Conservation (phyloP, 1,140 invertebrate genomes). For the Drosophila nannoptera region DNA sequence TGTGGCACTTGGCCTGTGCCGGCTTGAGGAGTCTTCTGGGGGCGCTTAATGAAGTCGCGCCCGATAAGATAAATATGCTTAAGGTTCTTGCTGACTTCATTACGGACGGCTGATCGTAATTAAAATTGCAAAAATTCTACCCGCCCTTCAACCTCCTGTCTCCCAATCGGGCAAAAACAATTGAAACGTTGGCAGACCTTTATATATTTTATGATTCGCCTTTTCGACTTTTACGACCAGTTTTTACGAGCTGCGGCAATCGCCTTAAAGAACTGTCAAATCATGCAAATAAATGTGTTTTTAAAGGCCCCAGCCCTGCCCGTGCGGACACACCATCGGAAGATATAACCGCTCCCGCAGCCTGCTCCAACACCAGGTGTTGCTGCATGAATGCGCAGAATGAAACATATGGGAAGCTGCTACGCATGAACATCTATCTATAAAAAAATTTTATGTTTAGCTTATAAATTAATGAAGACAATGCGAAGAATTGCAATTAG, state of each 20-base stretch:
- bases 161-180: slow-evolving; percentile 43
- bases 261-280: slow-evolving; percentile 73
- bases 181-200: slow-evolving; percentile 53
- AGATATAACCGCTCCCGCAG: not conserved
- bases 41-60: slow-evolving; percentile 51
- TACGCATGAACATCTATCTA: slow-evolving; percentile 7
- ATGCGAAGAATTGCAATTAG: slow-evolving; percentile 31
- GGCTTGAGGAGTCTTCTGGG: slow-evolving; percentile 33
- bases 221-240: slow-evolving; percentile 46
- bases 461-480: slow-evolving; percentile 32
- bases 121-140: slow-evolving; percentile 45
- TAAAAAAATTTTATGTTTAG: slow-evolving; percentile 19
- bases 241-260: slow-evolving; percentile 49
- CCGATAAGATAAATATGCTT: slow-evolving; percentile 53
- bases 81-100: slow-evolving; percentile 37
- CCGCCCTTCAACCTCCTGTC: slow-evolving; percentile 27
- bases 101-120: slow-evolving; percentile 29
- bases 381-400: slow-evolving; percentile 35
- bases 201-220: slow-evolving; percentile 27
- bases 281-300: slow-evolving; percentile 72
- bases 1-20: slow-evolving; percentile 25
- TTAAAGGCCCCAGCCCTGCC: slow-evolving; percentile 22
- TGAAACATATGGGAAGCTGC: slow-evolving; percentile 19
- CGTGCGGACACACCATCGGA: too few relatives aligned
- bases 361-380: not conserved